Evolutionary conservation across 1,140 invertebrate species (phyloP).

Genomic region (Grapholita molesta): DNA sequence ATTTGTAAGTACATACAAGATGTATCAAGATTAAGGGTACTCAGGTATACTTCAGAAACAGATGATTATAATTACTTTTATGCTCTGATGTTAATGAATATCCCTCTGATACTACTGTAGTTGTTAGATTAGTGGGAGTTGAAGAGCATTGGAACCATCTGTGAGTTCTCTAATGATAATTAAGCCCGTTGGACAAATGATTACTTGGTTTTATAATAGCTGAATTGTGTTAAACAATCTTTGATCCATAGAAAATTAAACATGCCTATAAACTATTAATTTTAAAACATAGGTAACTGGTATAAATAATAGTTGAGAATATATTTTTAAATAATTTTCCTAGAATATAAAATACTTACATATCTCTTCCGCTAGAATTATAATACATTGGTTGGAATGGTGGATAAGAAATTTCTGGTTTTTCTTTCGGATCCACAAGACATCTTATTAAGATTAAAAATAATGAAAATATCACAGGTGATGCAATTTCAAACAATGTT

Average conservation of each 20-base stretch:
- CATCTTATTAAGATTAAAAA: constrained; percentile 84
- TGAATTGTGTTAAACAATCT: no score
- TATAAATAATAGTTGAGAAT: no score
- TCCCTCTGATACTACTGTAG: neutral
- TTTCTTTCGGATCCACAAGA: constrained; percentile 75
- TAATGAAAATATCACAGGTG: constrained; percentile 85
- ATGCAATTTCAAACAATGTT: constrained; percentile 85
- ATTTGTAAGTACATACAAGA: neutral
- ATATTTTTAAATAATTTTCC: no score
- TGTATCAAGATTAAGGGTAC: neutral
- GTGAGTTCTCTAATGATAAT: neutral
- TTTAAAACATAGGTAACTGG: no score
- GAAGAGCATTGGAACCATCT: neutral
- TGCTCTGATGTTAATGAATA: neutral
- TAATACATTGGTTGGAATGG: constrained; percentile 65
- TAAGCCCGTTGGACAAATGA: neutral
- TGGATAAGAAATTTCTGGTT: constrained; percentile 54
- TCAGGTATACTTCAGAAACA: no score
- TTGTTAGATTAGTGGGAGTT: neutral
- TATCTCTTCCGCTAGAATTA: constrained; percentile 54
- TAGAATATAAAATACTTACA: constrained; percentile 55
- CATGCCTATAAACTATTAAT: no score
- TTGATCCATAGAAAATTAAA: no score
- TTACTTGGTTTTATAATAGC: no score
- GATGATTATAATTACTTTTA: neutral